Evolutionary conservation across 2,797 vertebrate species (phyloP).

Genomic region (Pipistrellus pipistrellus): DNA sequence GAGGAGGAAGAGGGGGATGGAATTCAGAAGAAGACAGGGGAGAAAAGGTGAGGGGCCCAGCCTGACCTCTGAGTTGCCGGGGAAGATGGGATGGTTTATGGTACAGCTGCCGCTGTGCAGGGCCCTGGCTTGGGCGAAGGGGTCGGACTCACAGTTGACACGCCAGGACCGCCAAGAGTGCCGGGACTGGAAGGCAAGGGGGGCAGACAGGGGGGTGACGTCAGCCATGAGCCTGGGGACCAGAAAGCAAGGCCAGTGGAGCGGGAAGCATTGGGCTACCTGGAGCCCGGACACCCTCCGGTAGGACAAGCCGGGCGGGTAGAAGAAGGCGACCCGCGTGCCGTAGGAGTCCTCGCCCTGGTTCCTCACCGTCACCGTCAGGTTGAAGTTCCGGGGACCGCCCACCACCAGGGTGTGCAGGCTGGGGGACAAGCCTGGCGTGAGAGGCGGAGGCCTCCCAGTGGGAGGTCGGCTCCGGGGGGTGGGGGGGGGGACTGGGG

Average conservation of each 20-base stretch:
- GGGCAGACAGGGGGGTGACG: not conserved
- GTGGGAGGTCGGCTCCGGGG: no score
- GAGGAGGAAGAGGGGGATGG: fast-evolving
- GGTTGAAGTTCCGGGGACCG: constrained; percentile 87
- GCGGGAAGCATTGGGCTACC: constrained; percentile 81
- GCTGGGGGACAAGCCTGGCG: constrained; percentile 57
- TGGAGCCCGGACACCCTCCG: constrained; percentile 85
- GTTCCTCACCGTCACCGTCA: constrained; percentile 89
- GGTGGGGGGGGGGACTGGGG: not conserved
- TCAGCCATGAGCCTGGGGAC: not conserved
- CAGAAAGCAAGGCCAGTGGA: not conserved
- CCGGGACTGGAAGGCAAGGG: constrained; percentile 55
- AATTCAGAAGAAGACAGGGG: not conserved
- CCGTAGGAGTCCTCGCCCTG: constrained; percentile 92
- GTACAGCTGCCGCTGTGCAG: constrained; percentile 85
- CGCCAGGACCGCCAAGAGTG: not conserved
- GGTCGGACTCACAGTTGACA: fast-evolving
- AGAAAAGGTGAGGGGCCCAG: not conserved
- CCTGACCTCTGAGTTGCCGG: constrained; percentile 85
- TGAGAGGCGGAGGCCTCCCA: not conserved
- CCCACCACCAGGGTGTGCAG: constrained; percentile 87
- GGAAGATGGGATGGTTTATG: constrained; percentile 89
- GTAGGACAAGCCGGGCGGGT: constrained; percentile 91
- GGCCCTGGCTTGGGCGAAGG: not conserved
- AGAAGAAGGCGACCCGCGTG: constrained; percentile 87